A percentile compares a stretch with the other conserved stretches of the same genome.
phyloP scores from a whole-genome alignment of 23 tunicate genomes.

The Botrylloides violaceus region DNA sequence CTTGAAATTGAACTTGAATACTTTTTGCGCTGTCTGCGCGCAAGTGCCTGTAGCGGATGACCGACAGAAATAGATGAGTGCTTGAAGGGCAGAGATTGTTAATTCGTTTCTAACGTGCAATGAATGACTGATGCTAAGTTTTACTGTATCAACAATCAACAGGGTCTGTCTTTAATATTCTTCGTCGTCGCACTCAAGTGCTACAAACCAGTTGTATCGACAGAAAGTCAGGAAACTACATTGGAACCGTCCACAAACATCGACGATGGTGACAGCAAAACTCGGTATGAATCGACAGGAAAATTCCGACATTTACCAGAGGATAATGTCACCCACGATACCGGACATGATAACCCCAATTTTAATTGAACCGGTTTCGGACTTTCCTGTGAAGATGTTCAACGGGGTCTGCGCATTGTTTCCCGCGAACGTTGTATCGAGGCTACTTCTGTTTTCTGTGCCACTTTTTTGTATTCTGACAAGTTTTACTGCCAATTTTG shows the following conservation, averaged over 20 bases:
- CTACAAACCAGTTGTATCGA: not conserved
- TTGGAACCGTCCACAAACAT: not conserved
- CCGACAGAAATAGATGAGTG: no score
- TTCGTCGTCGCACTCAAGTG: not conserved
- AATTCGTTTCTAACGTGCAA: no score
- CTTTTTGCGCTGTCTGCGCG: no score
- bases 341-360: not conserved
- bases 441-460: not conserved
- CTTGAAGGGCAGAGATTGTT: no score
- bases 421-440: not conserved
- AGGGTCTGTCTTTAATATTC: not conserved
- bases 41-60: no score
- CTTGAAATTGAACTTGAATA: no score
- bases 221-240: not conserved
- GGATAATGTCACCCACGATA: not conserved
- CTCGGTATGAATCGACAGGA: not conserved
- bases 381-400: no score
- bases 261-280: not conserved
- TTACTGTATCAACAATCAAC: no score
- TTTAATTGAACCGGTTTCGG: no score
- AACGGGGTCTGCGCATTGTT: no score
- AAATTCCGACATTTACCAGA: not conserved
- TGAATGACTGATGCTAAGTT: no score
- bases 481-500: no score
- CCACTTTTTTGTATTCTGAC: not conserved